Conservation (phyloP, 2,797 vertebrate genomes). For the Sebastiscus albofasciatus region DNA sequence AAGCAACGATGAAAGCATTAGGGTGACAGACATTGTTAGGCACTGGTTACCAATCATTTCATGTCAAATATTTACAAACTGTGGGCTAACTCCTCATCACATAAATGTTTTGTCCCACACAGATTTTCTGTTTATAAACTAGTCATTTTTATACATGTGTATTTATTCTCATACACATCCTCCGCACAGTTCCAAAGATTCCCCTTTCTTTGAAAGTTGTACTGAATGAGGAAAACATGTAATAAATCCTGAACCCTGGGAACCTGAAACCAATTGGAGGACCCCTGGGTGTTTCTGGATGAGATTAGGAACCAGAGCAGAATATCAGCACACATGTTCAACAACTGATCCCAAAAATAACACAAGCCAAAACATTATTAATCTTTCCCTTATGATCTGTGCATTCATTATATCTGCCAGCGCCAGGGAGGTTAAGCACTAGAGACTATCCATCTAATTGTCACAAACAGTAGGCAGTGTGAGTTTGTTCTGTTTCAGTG, state of each 20-base stretch:
- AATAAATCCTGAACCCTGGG: constrained; percentile 13
- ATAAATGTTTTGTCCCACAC: neutral
- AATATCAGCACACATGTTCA: neutral
- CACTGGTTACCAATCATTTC: neutral
- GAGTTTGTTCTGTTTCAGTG: constrained; percentile 6
- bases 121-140: neutral
- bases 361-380: neutral
- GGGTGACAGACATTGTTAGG: neutral
- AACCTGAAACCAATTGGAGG: neutral
- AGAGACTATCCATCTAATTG: neutral
- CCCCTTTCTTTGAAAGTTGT: neutral
- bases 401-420: neutral
- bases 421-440: neutral
- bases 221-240: neutral
- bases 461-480: neutral
- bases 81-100: neutral
- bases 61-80: neutral
- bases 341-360: neutral
- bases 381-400: neutral
- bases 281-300: constrained; percentile 25
- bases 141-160: neutral
- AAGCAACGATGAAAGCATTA: neutral
- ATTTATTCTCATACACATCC: neutral
- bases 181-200: neutral
- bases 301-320: neutral